phyloP scores from a whole-genome alignment of 2,888 invertebrate species.

The Agrotis puta region DNA sequence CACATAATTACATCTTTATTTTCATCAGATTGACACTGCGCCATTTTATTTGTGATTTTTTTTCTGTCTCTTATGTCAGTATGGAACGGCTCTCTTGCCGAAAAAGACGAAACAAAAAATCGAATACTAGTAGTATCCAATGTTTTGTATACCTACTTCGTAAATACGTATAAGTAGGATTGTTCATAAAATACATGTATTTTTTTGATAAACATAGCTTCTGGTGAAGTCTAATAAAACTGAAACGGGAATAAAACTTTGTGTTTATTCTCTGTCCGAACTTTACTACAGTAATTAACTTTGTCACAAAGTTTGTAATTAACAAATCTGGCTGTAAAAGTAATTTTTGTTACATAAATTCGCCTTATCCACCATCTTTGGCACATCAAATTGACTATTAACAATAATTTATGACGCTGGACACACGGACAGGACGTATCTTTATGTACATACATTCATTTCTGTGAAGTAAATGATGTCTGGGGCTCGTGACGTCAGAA shows the following conservation, averaged over 20 bases:
- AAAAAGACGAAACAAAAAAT: too few species aligned
- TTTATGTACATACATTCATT: background rate
- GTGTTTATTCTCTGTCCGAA: slow-evolving; percentile 29
- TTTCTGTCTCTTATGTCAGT: too few species aligned
- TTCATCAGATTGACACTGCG: too few species aligned
- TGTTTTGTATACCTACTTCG: too few species aligned
- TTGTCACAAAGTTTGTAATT: slow-evolving; percentile 27
- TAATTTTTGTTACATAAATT: slow-evolving; percentile 34
- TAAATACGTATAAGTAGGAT: background rate
- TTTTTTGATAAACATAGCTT: background rate
- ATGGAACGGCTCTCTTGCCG: too few species aligned
- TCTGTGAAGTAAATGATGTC: too few species aligned
- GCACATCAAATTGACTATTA: slow-evolving; percentile 8
- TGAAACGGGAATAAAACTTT: slow-evolving; percentile 16
- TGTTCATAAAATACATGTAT: background rate
- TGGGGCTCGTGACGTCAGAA: too few species aligned
- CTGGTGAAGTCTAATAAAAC: slow-evolving; percentile 23
- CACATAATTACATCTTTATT: too few species aligned
- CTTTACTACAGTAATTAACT: slow-evolving; percentile 27
- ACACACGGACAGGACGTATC: background rate
- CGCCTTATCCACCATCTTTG: slow-evolving; percentile 1
- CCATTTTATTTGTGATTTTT: too few species aligned
- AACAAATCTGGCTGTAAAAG: slow-evolving; percentile 37
- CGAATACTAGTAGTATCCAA: too few species aligned
- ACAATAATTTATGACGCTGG: slow-evolving; percentile 1